Percentiles rank a stretch among this genome's conserved stretches.
phyloP scores from a whole-genome alignment of 2,888 invertebrate genomes.

The Acleris sparsana region DNA sequence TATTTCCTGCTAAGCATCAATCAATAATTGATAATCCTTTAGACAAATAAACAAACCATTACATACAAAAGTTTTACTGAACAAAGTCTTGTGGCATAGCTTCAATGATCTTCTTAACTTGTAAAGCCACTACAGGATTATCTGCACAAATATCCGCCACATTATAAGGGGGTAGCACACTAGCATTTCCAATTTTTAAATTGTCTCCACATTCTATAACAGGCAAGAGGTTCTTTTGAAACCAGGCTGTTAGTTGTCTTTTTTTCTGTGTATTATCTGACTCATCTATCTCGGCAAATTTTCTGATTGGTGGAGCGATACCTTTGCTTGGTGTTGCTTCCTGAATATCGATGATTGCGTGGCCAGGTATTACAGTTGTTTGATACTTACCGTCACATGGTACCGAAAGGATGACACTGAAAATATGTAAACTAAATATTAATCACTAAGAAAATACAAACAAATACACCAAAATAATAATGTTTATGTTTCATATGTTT shows the following conservation, averaged over 20 bases:
- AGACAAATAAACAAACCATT: too few species aligned
- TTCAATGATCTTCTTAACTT: constrained; percentile 63
- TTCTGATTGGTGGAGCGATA: constrained; percentile 47
- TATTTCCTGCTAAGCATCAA: too few species aligned
- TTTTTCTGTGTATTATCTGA: constrained; percentile 52
- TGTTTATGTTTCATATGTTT: background rate
- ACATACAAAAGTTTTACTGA: background rate
- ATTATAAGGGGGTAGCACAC: constrained; percentile 64
- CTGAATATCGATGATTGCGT: constrained; percentile 57
- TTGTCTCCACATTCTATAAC: constrained; percentile 60
- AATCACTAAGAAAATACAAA: constrained; percentile 4
- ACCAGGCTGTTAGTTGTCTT: constrained; percentile 61
- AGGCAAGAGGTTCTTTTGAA: constrained; percentile 63
- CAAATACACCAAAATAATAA: background rate
- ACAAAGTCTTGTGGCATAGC: constrained; percentile 63
- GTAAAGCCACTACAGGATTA: constrained; percentile 64
- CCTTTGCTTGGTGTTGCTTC: constrained; percentile 43
- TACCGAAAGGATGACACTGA: constrained; percentile 64
- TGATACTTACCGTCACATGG: constrained; percentile 51
- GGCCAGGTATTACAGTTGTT: constrained; percentile 65
- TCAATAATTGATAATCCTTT: background rate
- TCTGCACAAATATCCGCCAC: constrained; percentile 64
- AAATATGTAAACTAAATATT: constrained; percentile 46
- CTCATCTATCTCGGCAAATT: constrained; percentile 37
- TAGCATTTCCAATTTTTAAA: constrained; percentile 63